Evolutionary conservation across 1,140 invertebrate species (phyloP), one percentile per base, ranked within the genome.

Genomic region (Chelonus insularis): DNA sequence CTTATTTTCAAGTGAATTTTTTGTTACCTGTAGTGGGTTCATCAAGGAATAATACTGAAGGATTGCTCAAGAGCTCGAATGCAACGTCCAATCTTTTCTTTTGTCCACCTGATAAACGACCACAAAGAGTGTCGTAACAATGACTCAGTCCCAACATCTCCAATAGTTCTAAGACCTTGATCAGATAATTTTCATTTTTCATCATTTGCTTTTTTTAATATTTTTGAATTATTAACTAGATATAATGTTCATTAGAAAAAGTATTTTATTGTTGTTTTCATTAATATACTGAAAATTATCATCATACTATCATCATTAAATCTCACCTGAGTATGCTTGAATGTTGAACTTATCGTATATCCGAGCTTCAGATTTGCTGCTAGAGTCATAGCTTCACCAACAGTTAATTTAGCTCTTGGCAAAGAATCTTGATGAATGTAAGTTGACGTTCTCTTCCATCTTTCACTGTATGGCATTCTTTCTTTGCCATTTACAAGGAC

Each of bases 401-500:
- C 92, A 0, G 90, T 91, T 1, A 96, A 82, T 57, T 89, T 84
- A 0, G 90, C 87, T 65, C 94, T 87, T 18, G 94, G 80, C 43
- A 94, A 77, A 71, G 95, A 92, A 63, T 96, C 91, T 77, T 97
- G 95, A 85, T 94, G 93, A 68, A 96, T 96, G 80, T 96, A 96
- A 70, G 90, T 90, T 3, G 91, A 92, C 47, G 93, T 86, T 77
- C 92, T 93, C 67, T 87, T 86, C 83, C 88, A 91, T 55, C 76
- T 75, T 62, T 83, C 78, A 23, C 87, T 83, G 58, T 87, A 83
- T 72, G 93, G 85, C 60, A 91, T 84, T 14, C 94, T 83, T 3
- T 86, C 79, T 65, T 88, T 86, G 4, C 90, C 91, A 71, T 95
- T 95, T 1, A 95, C 86, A 39, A 85, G 77, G 58, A 93, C 87